A percentile compares a stretch with the other conserved stretches of the same genome.
Evolutionary conservation across 2,888 invertebrate species (phyloP).

Genomic region (Dione juno): DNA sequence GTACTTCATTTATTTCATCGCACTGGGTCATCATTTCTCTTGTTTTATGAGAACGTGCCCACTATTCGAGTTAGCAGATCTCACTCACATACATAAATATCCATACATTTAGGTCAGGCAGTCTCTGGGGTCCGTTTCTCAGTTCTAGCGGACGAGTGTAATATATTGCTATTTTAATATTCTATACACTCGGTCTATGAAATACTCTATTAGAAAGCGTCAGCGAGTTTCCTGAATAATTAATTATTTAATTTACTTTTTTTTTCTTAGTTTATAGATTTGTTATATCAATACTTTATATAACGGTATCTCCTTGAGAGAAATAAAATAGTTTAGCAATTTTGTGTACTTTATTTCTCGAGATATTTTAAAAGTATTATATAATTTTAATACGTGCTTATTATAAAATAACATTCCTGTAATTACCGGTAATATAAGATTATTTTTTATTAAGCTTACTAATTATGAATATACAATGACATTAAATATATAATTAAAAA

Average conservation of each 20-base stretch:
- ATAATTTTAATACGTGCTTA: too few species aligned
- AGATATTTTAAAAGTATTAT: too few species aligned
- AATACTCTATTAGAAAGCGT: constrained; percentile 47
- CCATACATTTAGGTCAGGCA: constrained; percentile 33
- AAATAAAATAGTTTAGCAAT: too few species aligned
- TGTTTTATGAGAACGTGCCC: background rate
- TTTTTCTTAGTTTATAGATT: constrained; percentile 5
- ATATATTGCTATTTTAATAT: constrained; percentile 56
- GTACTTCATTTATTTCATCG: too few species aligned
- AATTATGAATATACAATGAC: too few species aligned
- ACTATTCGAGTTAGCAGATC: constrained; percentile 13
- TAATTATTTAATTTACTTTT: constrained; percentile 38
- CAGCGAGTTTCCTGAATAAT: constrained; percentile 35
- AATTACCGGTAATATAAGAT: too few species aligned
- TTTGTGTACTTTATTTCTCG: too few species aligned
- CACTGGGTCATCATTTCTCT: constrained; percentile 18
- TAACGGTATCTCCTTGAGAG: too few species aligned
- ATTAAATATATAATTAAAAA: too few species aligned
- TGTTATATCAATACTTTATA: background rate
- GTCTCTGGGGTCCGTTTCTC: constrained; percentile 31
- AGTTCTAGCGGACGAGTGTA: constrained; percentile 40
- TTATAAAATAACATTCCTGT: too few species aligned
- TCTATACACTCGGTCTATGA: constrained; percentile 47
- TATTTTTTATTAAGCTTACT: too few species aligned
- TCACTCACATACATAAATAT: constrained; percentile 18